A percentile compares a stretch with the other conserved stretches of the same genome.
These are phyloP conservation scores for Chelmon rostratus DNA, from an alignment of 2,797 vertebrate species.

Conservation along the genomic window DNA sequence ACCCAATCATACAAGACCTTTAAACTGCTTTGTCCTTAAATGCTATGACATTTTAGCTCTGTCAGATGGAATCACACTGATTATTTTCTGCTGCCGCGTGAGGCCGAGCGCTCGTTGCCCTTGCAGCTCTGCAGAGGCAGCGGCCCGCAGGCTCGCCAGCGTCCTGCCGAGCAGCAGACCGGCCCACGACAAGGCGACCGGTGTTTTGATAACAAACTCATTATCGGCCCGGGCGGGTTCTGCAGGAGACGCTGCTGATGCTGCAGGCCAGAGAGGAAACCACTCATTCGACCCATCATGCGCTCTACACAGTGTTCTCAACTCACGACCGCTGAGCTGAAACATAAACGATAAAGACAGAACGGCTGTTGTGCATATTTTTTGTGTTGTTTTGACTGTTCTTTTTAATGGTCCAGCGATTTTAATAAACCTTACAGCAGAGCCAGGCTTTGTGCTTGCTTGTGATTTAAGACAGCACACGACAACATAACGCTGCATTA, in stretches of 20 bases:
- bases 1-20: not conserved
- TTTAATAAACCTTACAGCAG: too few species aligned
- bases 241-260: not conserved
- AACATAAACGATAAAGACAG: too few species aligned
- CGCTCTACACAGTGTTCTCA: not conserved
- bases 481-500: too few species aligned
- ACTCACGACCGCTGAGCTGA: not conserved
- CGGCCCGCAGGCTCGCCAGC: not conserved
- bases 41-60: constrained; percentile 20
- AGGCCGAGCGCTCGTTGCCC: not conserved
- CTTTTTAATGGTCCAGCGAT: too few species aligned
- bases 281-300: not conserved
- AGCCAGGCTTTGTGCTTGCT: too few species aligned
- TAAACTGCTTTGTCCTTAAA: constrained; percentile 8
- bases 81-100: not conserved
- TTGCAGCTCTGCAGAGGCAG: constrained; percentile 16
- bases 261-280: not conserved
- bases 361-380: not conserved
- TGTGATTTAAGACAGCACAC: too few species aligned
- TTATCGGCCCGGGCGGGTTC: constrained; percentile 1
- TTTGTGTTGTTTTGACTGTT: not conserved
- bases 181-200: constrained; percentile 13
- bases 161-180: constrained; percentile 11
- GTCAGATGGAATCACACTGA: not conserved
- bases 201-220: constrained; percentile 41